Base-by-base conservation (phyloP, 2,888 invertebrate species). In the Ophion obscuratus region DNA sequence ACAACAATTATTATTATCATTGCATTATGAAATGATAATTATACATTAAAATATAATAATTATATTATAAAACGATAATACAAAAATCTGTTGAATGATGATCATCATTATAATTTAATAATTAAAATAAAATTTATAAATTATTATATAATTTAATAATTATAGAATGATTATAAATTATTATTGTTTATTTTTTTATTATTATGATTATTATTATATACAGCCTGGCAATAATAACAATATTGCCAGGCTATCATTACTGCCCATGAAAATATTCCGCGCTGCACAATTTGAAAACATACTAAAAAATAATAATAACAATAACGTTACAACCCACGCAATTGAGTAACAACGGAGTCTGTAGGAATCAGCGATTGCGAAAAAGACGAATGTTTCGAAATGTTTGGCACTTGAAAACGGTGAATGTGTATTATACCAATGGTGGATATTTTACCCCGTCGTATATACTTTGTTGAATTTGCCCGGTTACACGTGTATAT, bases 401-500 rank as follows among this genome's bases (percentile, higher is more conserved):
- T 20, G 36, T 74, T 73, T 44, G 62, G 44, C 44, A 62, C 14
- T 74, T 24, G 47, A 44, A 20, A 62, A 27, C 27, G 36, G 44
- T 24, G 44, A 62, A 64, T 31, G 53, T 36, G 53, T 47, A 40
- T 67, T 67, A 24, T 76, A n/a, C 66, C 57, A n/a, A 76, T 53
- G 24, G 66, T 17, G 66, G 66, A 76, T 76, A 36, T 27, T 53
- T 53, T 57, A 67, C 20, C 66, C 53, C 36, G 17, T 36, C 31
- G 27, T 53, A 75, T 53, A 75, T 31, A 47, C 27, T 76, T 67
- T 20, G 66, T 67, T 20, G 66, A 76, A 76, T 66, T 76, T 66
- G 47, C 47, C 10, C 44, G 40, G 40, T 40, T 40, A 85, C 77
- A 73, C 73, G 76, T 27, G 71, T 66, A 64, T 77, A 67, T 61